phyloP scores from a whole-genome alignment of 2,113 vertebrate genomes.

The Onychostruthus taczanowskii region DNA sequence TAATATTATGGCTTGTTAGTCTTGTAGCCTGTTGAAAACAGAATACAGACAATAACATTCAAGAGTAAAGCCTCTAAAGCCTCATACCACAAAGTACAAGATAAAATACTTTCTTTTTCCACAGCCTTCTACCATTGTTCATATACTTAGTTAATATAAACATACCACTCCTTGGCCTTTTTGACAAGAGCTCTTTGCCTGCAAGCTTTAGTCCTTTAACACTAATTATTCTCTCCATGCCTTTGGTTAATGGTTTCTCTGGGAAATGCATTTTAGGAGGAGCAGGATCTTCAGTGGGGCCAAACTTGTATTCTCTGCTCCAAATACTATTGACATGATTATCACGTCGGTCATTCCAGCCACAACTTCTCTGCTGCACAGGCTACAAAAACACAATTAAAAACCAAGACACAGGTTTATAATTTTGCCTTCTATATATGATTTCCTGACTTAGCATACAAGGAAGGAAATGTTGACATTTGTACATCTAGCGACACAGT shows the following conservation, averaged over 20 bases:
- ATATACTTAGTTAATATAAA: neutral
- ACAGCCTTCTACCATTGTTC: neutral
- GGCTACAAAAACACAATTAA: slow-evolving; percentile 45
- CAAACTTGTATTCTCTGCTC: slow-evolving; percentile 73
- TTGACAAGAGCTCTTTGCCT: slow-evolving; percentile 73
- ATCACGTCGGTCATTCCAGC: slow-evolving; percentile 71
- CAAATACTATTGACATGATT: slow-evolving; percentile 76
- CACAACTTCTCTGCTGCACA: slow-evolving; percentile 70
- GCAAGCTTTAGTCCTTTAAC: slow-evolving; percentile 73
- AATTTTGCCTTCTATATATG: neutral
- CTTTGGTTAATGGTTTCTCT: slow-evolving; percentile 73
- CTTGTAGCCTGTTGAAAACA: neutral
- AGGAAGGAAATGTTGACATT: neutral
- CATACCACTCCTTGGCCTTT: slow-evolving; percentile 85
- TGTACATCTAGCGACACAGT: neutral
- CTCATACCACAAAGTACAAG: neutral
- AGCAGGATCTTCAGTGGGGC: neutral
- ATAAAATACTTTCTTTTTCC: neutral
- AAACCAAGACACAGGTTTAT: neutral
- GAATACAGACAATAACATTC: neutral
- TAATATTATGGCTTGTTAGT: neutral
- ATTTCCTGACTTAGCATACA: neutral
- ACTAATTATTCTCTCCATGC: slow-evolving; percentile 75
- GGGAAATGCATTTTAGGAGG: neutral
- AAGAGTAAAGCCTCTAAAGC: neutral